phyloP scores from a whole-genome alignment of 2,888 invertebrate species.

The Amaurobius ferox region DNA sequence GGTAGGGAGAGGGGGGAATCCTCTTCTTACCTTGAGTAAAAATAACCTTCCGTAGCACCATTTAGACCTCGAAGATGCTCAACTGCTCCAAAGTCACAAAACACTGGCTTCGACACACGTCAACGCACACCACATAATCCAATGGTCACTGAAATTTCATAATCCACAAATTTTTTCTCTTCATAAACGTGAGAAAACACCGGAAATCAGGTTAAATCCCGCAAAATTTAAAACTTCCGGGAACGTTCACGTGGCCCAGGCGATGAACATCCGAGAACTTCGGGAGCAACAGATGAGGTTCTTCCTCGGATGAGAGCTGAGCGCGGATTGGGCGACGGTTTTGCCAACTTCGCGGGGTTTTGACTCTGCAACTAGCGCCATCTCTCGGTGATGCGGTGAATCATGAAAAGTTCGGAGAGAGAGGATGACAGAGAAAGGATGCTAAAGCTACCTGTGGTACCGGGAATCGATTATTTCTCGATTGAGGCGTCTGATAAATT shows the following conservation, averaged over 20 bases:
- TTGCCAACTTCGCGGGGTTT: constrained; percentile 15
- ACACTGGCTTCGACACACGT: neutral
- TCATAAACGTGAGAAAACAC: no score
- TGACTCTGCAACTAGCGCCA: neutral
- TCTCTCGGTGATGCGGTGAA: neutral
- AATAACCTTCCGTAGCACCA: constrained; percentile 40
- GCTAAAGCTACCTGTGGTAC: neutral
- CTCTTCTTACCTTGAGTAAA: constrained; percentile 42
- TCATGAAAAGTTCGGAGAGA: neutral
- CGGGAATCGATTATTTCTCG: neutral
- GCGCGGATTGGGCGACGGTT: neutral
- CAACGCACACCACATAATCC: neutral
- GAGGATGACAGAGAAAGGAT: no score
- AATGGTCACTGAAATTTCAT: neutral
- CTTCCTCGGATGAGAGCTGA: constrained; percentile 16
- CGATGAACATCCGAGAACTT: neutral
- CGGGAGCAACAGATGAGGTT: constrained; percentile 10
- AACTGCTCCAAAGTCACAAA: neutral
- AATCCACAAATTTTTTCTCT: neutral
- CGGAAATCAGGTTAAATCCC: neutral
- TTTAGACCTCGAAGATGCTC: constrained; percentile 23
- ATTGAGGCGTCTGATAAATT: constrained; percentile 1
- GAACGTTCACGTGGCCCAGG: constrained; percentile 7
- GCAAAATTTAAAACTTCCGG: constrained; percentile 1
- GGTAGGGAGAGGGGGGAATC: neutral